Evolutionary conservation across 2,888 invertebrate genomes (phyloP), one percentile per base, ranked within the genome.

Genomic region (Acrobasis suavella): DNA sequence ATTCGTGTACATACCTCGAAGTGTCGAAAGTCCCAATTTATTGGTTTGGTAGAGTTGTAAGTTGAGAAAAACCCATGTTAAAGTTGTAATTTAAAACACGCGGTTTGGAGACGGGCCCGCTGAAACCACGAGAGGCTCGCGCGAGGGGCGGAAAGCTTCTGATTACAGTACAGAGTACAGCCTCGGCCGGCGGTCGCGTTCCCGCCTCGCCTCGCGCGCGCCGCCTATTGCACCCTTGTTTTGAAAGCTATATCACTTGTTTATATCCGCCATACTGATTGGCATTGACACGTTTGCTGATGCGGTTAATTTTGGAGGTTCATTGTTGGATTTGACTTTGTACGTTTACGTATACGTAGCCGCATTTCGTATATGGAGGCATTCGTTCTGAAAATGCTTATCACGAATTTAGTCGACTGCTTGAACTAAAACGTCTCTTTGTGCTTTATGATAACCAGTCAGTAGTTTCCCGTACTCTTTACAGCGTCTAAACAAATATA

Each of bases 281-380:
- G 17, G 56, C 39, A 55, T 14, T 39, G 56, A 77, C 78, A 74
- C 72, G 77, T 76, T 74, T 67, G 66, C 65, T 55, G 0, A 39
- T 39, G 55, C 55, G 15, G 55, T 55, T 55, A 7, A 55, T 55
- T 54, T 55, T 37, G 8, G 15, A 55, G 55, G 38, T 55, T 55
- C 15, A 39, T 7, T 32, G 32, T 32, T 32, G 32, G 32, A 32
- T 32, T 32, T 32, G 32, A 32, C 22, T 22, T 22, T 22, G 22
- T 22, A 3, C 5, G 5, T 22, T 2, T 22, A 22, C 5, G 5
- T n/a, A n/a, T n/a, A n/a, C n/a, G n/a, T n/a, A n/a, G n/a, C n/a
- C n/a, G n/a, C n/a, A n/a, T n/a, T n/a, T n/a, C 32, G 8, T 32
- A 32, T 32, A 7, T 7, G 32, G n/a, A n/a, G 32, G 32, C 32